Evolutionary conservation across 2,113 vertebrate genomes (phyloP), one percentile per base, ranked within the genome.

Genomic region (Syngnathus typhle): DNA sequence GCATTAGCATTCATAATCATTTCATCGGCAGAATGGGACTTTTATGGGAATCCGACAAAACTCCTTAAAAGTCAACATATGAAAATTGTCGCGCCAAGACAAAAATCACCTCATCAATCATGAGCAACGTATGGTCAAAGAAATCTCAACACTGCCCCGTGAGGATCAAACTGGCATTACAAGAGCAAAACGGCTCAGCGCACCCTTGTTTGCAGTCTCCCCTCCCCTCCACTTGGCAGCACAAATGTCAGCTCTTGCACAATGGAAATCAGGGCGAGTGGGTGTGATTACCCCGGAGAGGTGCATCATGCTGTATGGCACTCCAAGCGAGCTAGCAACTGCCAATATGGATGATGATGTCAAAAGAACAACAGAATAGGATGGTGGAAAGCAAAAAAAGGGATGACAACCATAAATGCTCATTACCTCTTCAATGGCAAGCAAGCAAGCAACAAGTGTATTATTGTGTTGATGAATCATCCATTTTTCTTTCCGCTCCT

Each of bases 261-360:
- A 16, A 37, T 59, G 32, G 5, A 59, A 59, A 59, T 59, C 36
- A 16, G 7, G 56, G 6, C 38, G 56, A 59, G 56, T 59, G 32
- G 56, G 56, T 38, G 56, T 15, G 56, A 54, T 54, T 54, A 54
- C n/a, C 52, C 52, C 12, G 52, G 52, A 59, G 56, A 18, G 19
- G 56, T 19, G 36, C 36, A 37, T 59, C 37, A 59, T 59, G 56
- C 7, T 59, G 32, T 6, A 6, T 36, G 13, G 32, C 32, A 59
- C 32, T 36, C 38, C 5, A 37, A 9, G 32, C 16, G 19, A 37
- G 32, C 32, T 37, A 18, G 15, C 16, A 59, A 37, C 9, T 19
- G 32, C 15, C 36, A 36, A 36, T 59, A 37, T 59, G 32, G 56
- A 59, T 59, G 56, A 59, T 59, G 56, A 37, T 32, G 3, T 59